Evolutionary conservation across 2,888 invertebrate species (phyloP).

Genomic region (Mermis nigrescens): DNA sequence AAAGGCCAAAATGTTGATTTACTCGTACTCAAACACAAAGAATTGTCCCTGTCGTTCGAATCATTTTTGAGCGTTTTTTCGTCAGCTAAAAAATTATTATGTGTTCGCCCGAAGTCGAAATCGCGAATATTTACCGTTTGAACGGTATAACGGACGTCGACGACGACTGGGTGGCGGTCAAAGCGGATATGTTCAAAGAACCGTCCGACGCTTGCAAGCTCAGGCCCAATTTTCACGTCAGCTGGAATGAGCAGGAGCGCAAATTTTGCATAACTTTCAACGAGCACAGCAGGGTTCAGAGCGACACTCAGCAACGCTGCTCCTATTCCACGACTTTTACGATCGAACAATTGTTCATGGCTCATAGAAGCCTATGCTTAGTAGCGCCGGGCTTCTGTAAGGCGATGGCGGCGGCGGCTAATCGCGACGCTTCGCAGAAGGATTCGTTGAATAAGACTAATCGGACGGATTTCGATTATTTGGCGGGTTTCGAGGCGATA

Average conservation of each 20-base stretch:
- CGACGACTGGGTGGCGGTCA: conserved; percentile 6
- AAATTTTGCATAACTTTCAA: conserved; percentile 5
- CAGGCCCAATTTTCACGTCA: conserved; percentile 3
- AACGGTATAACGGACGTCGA: background rate
- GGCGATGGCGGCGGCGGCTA: too few species aligned
- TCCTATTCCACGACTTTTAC: background rate
- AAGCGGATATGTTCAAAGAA: background rate
- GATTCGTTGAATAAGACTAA: too few species aligned
- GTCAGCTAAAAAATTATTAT: too few species aligned
- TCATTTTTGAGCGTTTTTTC: too few species aligned
- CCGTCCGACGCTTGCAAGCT: too few species aligned
- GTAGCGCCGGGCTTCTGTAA: background rate
- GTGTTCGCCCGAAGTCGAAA: too few species aligned
- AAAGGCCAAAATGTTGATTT: too few species aligned
- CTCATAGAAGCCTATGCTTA: background rate
- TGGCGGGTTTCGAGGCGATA: background rate
- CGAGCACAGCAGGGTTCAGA: background rate
- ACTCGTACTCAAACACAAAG: too few species aligned
- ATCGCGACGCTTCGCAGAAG: too few species aligned
- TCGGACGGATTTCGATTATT: background rate
- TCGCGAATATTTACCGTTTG: too few species aligned
- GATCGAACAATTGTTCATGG: background rate
- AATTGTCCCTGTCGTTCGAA: too few species aligned
- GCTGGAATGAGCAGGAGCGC: background rate
- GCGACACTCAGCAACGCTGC: background rate